Evolutionary conservation across 2,888 invertebrate species (phyloP).

Genomic region (Octonoba sinensis): DNA sequence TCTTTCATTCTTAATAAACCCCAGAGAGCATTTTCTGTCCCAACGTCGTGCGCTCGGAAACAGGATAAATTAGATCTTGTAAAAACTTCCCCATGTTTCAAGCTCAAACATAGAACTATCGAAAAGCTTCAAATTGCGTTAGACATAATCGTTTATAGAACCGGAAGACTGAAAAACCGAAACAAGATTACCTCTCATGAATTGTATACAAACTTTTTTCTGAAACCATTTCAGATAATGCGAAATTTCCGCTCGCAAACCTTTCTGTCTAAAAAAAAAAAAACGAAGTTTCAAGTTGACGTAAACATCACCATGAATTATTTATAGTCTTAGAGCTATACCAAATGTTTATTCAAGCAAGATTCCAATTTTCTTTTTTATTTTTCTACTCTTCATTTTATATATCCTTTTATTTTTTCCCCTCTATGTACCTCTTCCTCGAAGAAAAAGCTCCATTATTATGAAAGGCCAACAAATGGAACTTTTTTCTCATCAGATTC

Average conservation of each 20-base stretch:
- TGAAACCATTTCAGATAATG: constrained; percentile 59
- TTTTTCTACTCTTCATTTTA: constrained; percentile 10
- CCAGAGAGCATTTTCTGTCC: not conserved
- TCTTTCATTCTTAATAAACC: too few species aligned
- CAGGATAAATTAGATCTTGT: constrained; percentile 18
- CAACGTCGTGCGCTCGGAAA: not conserved
- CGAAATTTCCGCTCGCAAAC: constrained; percentile 62
- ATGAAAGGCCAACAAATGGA: constrained; percentile 64
- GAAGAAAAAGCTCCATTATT: constrained; percentile 56
- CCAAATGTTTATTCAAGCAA: constrained; percentile 64
- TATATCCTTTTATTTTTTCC: constrained; percentile 1
- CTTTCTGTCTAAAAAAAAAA: constrained; percentile 34
- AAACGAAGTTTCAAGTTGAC: constrained; percentile 56
- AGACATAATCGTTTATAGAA: constrained; percentile 55
- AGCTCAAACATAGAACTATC: constrained; percentile 45
- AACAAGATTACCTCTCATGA: constrained; percentile 61
- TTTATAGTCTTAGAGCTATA: constrained; percentile 62
- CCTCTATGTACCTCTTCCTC: constrained; percentile 1
- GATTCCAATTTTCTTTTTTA: constrained; percentile 61
- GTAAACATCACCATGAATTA: constrained; percentile 64
- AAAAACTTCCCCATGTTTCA: constrained; percentile 9
- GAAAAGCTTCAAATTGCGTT: constrained; percentile 47
- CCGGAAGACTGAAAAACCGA: constrained; percentile 50
- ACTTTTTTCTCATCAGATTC: constrained; percentile 63
- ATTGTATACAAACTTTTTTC: constrained; percentile 61